These are phyloP conservation scores for Labia minor DNA, from an alignment of 2,888 invertebrate species.

Conservation along the genomic window DNA sequence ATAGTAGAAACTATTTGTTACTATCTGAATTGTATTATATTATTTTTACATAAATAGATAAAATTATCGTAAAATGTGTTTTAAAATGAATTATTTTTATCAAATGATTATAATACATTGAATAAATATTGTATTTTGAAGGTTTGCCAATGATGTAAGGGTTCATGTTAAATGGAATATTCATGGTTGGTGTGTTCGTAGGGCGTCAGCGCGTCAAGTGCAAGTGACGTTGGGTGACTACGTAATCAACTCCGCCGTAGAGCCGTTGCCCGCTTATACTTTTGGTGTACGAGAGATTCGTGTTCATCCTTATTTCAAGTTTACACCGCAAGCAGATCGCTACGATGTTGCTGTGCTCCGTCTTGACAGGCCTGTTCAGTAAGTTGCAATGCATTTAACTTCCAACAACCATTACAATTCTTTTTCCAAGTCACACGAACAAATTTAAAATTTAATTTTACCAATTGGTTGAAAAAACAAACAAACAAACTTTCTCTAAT, in stretches of 20 bases:
- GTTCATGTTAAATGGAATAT: too few relatives aligned
- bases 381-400: conserved; percentile 58
- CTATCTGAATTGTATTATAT: too few relatives aligned
- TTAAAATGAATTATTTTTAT: too few relatives aligned
- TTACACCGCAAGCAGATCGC: conserved; percentile 83
- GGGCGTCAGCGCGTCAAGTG: conserved; percentile 80
- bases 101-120: too few relatives aligned
- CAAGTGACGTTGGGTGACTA: conserved; percentile 87
- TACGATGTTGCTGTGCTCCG: conserved; percentile 85
- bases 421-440: neutral
- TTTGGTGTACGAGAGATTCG: conserved; percentile 84
- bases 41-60: too few relatives aligned
- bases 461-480: too few relatives aligned
- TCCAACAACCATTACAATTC: conserved; percentile 32
- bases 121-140: too few relatives aligned
- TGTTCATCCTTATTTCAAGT: conserved; percentile 84
- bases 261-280: conserved; percentile 81
- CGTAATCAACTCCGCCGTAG: conserved; percentile 86
- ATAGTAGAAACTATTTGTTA: too few relatives aligned
- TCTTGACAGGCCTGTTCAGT: conserved; percentile 78
- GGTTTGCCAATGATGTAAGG: too few relatives aligned
- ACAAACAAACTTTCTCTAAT: too few relatives aligned
- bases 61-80: too few relatives aligned
- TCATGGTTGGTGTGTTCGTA: conserved; percentile 30
- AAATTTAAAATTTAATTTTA: too few relatives aligned